Evolutionary conservation across 2,888 invertebrate genomes (phyloP), one percentile per base, ranked within the genome.

Genomic region (Melipona beecheii): DNA sequence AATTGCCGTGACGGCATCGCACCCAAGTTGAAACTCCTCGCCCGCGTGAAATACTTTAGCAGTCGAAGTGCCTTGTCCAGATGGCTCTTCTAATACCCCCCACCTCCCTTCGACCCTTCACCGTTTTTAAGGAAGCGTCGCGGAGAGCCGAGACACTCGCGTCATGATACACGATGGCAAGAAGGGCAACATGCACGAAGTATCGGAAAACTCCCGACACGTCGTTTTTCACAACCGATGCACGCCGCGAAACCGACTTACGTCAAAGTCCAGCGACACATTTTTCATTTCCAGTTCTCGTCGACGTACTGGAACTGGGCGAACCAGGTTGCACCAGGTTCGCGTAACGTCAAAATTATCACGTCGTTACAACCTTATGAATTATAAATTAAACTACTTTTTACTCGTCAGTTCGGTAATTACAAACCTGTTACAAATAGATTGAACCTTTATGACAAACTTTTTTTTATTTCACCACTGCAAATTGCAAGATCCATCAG

Each of bases 1-100:
- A 92, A 92, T 92, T 92, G 90, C 85, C 89, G 86, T 87, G 86
- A 89, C 84, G 90, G 88, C 86, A 89, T 89, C 80, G 90, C 84
- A 73, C 85, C 85, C 85, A 86, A 89, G 78, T 90, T 83, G 86
- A 83, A 87, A 86, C 87, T 90, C 85, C 90, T 85, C 71, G 71
- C 64, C 73, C 79, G 31, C 84, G 77, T 79, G 82, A 82, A 90
- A 90, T 89, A 89, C 90, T 90, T 89, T 85, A 74, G 54, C 81
- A 50, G 31, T 62, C 88, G 81, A 81, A 71, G 87, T 79, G 80
- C 79, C 85, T 54, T 70, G 83, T 79, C 84, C 89, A 89, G 88
- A 89, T 89, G 89, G 89, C 81, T 75, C 84, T 81, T 31, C 73
- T 75, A 83, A 84, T 76, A 62, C 81, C 60, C 43, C 36, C 1